Evolutionary conservation across 2,797 vertebrate genomes (phyloP), one percentile per base, ranked within the genome.

Genomic region (Xiphorhynchus erythropygius): DNA sequence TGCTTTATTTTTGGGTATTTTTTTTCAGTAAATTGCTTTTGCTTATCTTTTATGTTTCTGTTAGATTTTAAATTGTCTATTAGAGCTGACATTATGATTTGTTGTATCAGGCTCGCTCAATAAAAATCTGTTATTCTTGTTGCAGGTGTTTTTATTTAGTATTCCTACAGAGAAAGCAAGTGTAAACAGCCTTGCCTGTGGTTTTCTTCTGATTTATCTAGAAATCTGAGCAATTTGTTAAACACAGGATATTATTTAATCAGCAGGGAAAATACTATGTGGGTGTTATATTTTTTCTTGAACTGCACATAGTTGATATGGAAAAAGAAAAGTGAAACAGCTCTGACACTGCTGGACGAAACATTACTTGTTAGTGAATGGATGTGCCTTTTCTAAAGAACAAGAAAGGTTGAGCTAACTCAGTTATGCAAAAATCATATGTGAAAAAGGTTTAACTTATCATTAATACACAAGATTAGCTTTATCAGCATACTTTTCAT

Each of bases 161-260:
- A 82, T 85, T 79, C 87, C 93, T 90, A 84, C 77, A 67, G 95
- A 85, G 93, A 96, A 79, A 93, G 53, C 53, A 84, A 90, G 71
- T 71, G 87, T 79, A 96, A 95, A 93, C 92, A 96, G 57, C 25
- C 27, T 94, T 90, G 80, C 87, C 87, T 89, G 89, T 94, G 92
- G 65, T 95, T 96, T 95, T 85, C 46, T 91, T 94, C 53, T 94
- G 88, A 92, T 94, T 94, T 95, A 96, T 94, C 65, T 79, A 82
- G 87, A 92, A 97, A 76, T 49, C 69, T 63, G 78, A 95, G 67
- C 87, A 95, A 93, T 93, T 95, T 93, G 84, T 96, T 97, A 96
- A 96, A 95, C 93, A 93, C 5, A 22, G 82, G 84, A 84, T 95
- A 91, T 96, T 96, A 95, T 96, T 97, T 97, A 95, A 95, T 94